Evolutionary conservation across 35 echinoderm and acorn worm genomes (phyloP).

Genomic region (Apostichopus parvimensis): DNA sequence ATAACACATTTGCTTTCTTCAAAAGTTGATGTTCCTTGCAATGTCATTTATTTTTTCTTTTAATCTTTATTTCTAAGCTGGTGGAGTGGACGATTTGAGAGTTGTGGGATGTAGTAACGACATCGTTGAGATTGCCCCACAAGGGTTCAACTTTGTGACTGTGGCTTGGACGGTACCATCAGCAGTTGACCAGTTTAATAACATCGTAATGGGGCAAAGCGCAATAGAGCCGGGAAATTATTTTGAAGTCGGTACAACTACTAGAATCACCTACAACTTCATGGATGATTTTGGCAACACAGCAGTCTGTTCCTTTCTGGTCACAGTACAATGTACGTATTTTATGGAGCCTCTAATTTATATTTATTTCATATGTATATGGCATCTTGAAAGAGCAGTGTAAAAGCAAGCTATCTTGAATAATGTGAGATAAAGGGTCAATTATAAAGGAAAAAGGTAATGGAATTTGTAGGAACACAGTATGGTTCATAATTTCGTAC

Average conservation of each 20-base stretch:
- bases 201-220: not conserved
- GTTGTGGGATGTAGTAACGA: not conserved
- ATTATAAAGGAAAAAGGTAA: too few relatives aligned
- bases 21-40: too few relatives aligned
- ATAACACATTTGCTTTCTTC: too few relatives aligned
- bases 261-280: constrained; percentile 30
- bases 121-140: constrained; percentile 2
- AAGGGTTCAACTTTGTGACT: not conserved
- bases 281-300: constrained; percentile 33
- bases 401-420: too few relatives aligned
- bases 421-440: too few relatives aligned
- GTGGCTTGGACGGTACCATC: constrained; percentile 37
- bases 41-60: not conserved
- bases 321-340: constrained; percentile 40
- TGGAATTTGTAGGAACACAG: too few relatives aligned
- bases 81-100: not conserved
- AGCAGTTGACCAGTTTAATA: constrained; percentile 30
- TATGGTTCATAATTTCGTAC: too few relatives aligned
- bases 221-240: not conserved
- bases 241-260: constrained; percentile 17
- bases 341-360: too few relatives aligned
- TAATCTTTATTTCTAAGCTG: not conserved
- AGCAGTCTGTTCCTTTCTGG: constrained; percentile 44
- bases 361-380: too few relatives aligned
- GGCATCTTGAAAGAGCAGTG: too few relatives aligned